Conservation (phyloP, 2,888 invertebrate genomes). For the Cosmia trapezina region DNA sequence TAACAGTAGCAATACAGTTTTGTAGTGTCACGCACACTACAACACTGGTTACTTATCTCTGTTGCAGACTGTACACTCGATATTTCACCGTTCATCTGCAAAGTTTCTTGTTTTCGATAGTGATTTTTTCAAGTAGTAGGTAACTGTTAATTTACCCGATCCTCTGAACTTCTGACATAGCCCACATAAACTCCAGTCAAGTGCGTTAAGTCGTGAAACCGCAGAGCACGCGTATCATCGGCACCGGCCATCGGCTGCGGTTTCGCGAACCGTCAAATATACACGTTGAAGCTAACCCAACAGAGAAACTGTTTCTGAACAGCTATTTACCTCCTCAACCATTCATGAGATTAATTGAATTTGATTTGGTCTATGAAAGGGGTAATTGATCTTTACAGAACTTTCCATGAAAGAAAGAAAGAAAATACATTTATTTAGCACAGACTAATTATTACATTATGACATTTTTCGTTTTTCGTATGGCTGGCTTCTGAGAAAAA, state of each 20-base stretch:
- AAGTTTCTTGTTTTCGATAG: background rate
- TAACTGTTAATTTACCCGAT: background rate
- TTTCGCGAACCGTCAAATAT: conserved; percentile 10
- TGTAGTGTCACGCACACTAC: too few species aligned
- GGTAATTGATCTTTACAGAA: conserved; percentile 4
- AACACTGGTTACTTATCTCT: too few species aligned
- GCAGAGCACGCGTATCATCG: background rate
- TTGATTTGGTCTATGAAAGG: background rate
- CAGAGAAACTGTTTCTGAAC: background rate
- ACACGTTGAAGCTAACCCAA: conserved; percentile 18
- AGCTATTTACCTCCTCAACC: background rate
- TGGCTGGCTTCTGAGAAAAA: background rate
- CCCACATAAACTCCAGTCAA: conserved; percentile 4
- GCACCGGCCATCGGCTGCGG: conserved; percentile 20
- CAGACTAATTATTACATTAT: too few species aligned
- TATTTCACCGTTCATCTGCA: background rate
- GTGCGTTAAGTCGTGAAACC: conserved; percentile 16
- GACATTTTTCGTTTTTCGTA: background rate
- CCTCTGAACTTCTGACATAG: background rate
- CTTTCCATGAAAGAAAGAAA: too few species aligned
- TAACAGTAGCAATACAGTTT: too few species aligned
- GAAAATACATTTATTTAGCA: too few species aligned
- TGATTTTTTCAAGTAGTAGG: background rate
- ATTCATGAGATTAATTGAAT: conserved; percentile 10
- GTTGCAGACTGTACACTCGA: too few species aligned